Percentiles rank a stretch among this genome's conserved stretches.
Evolutionary conservation across 2,888 invertebrate genomes (phyloP).

Genomic region (Muschampia plurimacula): DNA sequence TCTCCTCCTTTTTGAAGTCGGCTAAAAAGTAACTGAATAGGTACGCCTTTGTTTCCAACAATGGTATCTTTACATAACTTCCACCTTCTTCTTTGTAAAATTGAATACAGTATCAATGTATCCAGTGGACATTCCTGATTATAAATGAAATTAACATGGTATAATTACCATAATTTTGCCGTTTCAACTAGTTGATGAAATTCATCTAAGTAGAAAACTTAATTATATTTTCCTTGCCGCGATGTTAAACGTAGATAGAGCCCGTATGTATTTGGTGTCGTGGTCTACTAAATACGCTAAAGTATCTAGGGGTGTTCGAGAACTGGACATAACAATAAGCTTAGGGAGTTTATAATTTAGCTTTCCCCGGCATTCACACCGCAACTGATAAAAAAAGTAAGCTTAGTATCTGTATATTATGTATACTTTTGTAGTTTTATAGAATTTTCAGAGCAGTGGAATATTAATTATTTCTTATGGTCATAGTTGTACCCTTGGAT

Average conservation of each 20-base stretch:
- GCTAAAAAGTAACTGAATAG: too few relatives aligned
- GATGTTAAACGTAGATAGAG: conserved; percentile 67
- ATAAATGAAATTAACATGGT: conserved; percentile 44
- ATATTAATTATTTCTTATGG: too few relatives aligned
- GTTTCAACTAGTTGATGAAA: conserved; percentile 55
- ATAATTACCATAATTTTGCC: conserved; percentile 37
- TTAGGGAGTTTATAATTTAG: not conserved
- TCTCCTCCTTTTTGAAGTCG: too few relatives aligned
- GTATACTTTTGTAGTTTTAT: too few relatives aligned
- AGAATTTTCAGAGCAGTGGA: too few relatives aligned
- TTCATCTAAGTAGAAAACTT: conserved; percentile 74
- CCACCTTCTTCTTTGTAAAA: conserved; percentile 18
- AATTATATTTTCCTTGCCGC: conserved; percentile 63
- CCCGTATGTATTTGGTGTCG: conserved; percentile 70
- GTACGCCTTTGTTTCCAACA: not conserved
- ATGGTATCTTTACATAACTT: conserved; percentile 1
- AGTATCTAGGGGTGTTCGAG: conserved; percentile 3
- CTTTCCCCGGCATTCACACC: not conserved
- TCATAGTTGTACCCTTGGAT: too few relatives aligned
- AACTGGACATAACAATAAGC: not conserved
- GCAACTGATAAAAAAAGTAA: too few relatives aligned
- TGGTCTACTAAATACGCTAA: conserved; percentile 51
- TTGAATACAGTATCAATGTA: not conserved
- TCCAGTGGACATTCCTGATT: conserved; percentile 46
- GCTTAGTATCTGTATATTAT: too few relatives aligned